Evolutionary conservation across 2,113 vertebrate genomes (phyloP), one percentile per base, ranked within the genome.

Genomic region (Sphaerodactylus townsendi): DNA sequence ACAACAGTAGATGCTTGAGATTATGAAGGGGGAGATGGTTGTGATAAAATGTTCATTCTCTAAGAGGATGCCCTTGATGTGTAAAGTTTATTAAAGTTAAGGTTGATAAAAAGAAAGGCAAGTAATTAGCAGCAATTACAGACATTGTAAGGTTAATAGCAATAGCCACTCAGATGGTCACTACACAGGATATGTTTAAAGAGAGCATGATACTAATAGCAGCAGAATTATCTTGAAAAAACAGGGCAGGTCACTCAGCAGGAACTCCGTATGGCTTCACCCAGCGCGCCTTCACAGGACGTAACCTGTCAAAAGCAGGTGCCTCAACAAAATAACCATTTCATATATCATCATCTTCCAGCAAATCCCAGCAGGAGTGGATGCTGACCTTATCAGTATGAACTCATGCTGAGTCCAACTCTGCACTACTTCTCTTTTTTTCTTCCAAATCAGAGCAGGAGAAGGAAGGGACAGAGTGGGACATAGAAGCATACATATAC

Each of bases 281-380:
- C n/a, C 11, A 68, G 70, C 0, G 70, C 0, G 0, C 72, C 74
- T 83, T 82, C 87, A 87, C 41, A 81, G 86, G 69, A 85, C 33
- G 44, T 7, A 93, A 80, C 62, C 86, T 91, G 83, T 83, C 87
- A 89, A 91, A 89, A 89, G 62, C 85, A 1, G 86, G 88, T 82
- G 87, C 48, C 86, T 90, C 84, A 93, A 90, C 86, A 92, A 92
- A 92, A 91, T 74, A 90, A 81, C 86, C 88, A 85, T 88, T 93
- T 90, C 87, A 91, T 79, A 86, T 88, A 87, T 91, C 92, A 89
- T 89, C 87, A 80, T 71, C 88, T 92, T 93, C 88, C 77, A 88
- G 84, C 79, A 93, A 85, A 90, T 92, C 85, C 82, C 94, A 93
- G 94, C 94, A 93, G 86, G 89, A 93, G 89, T 92, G 92, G 77